These are phyloP conservation scores for Xanthostigma xanthostigma DNA, from an alignment of 2,888 invertebrate genomes.

Conservation along the genomic window DNA sequence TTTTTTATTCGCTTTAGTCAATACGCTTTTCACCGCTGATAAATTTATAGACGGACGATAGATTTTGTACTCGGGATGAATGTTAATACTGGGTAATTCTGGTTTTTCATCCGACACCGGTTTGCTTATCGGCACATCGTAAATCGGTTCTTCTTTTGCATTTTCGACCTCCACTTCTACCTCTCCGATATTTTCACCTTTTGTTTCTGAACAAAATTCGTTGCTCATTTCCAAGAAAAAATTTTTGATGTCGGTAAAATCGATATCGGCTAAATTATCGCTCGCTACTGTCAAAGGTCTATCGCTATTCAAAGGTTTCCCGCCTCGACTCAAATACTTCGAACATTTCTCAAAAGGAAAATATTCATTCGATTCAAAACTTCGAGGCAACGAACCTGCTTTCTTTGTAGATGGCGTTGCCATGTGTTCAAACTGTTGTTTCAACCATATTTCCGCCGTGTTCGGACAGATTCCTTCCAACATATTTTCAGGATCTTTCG, in stretches of 20 bases:
- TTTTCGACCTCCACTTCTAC: constrained; percentile 1
- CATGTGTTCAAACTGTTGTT: constrained; percentile 52
- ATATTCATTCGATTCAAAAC: constrained; percentile 50
- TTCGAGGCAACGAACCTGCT: constrained; percentile 62
- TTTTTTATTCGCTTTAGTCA: constrained; percentile 35
- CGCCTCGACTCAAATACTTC: constrained; percentile 41
- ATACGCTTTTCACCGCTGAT: constrained; percentile 38
- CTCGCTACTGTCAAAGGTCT: constrained; percentile 58
- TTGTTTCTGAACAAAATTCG: constrained; percentile 28
- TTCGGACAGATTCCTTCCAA: constrained; percentile 26
- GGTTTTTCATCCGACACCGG: not conserved
- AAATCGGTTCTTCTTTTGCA: constrained; percentile 1
- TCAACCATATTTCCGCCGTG: constrained; percentile 54
- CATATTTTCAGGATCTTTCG: constrained; percentile 9
- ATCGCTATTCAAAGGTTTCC: constrained; percentile 43
- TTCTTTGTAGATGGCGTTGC: constrained; percentile 50
- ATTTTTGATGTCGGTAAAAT: constrained; percentile 48
- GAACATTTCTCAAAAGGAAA: constrained; percentile 30
- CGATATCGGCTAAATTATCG: constrained; percentile 49
- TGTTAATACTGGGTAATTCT: constrained; percentile 12
- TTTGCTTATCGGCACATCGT: not conserved
- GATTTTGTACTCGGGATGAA: constrained; percentile 69
- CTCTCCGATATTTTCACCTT: constrained; percentile 30
- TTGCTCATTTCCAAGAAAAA: constrained; percentile 25
- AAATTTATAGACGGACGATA: constrained; percentile 47